Evolutionary conservation across 2,888 invertebrate genomes (phyloP).

Genomic region (Eledona agricola): DNA sequence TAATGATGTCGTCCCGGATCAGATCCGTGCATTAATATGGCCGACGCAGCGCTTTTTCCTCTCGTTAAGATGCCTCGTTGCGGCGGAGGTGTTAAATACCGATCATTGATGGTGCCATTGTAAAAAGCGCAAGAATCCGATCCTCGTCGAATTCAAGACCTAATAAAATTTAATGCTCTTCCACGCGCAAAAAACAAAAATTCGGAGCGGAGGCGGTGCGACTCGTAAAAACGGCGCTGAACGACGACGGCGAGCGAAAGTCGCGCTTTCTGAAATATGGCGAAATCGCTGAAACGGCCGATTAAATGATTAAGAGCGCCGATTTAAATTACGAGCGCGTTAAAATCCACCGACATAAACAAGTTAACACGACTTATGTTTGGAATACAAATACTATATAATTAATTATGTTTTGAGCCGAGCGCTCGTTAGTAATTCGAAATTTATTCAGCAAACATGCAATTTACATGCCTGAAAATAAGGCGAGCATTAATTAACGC

Average conservation of each 20-base stretch:
- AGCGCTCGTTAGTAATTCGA: constrained; percentile 35
- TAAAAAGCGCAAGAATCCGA: constrained; percentile 20
- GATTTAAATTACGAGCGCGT: constrained; percentile 30
- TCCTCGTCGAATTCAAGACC: constrained; percentile 16
- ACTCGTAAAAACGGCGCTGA: no score
- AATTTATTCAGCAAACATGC: constrained; percentile 39
- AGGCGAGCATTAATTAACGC: constrained; percentile 37
- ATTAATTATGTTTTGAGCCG: constrained; percentile 36
- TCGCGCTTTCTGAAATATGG: no score
- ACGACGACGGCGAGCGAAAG: no score
- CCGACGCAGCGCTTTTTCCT: constrained; percentile 18
- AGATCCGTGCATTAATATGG: constrained; percentile 23
- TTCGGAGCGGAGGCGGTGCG: no score
- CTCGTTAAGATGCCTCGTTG: constrained; percentile 30
- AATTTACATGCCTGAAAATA: constrained; percentile 38
- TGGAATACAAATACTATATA: constrained; percentile 38
- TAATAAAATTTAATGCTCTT: constrained; percentile 33
- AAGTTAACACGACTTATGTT: constrained; percentile 39
- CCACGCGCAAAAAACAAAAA: no score
- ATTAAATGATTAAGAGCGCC: constrained; percentile 20
- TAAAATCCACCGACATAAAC: constrained; percentile 35
- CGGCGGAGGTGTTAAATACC: constrained; percentile 35
- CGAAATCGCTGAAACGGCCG: constrained; percentile 5
- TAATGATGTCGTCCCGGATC: constrained; percentile 23
- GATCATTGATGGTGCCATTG: constrained; percentile 28